A percentile compares a stretch with the other conserved stretches of the same genome.
Evolutionary conservation across 2,113 vertebrate genomes (phyloP).

Genomic region (Symphodus melops): DNA sequence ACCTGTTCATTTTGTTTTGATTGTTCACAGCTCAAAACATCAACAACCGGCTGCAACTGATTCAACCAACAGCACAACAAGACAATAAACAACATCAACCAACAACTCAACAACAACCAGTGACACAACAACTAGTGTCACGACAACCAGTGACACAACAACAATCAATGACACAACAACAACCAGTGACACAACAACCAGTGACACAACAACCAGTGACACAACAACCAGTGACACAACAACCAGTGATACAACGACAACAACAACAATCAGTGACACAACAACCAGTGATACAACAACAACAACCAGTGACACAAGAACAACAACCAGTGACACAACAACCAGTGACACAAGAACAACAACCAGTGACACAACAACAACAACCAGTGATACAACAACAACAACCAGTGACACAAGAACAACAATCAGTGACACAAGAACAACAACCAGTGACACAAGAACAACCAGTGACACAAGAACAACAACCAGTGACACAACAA

Average conservation of each 20-base stretch:
- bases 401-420: too few relatives aligned
- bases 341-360: background rate
- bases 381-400: too few relatives aligned
- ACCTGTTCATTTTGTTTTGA: too few relatives aligned
- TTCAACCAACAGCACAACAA: constrained; percentile 13
- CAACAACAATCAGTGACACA: background rate
- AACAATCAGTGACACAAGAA: too few relatives aligned
- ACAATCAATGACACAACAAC: background rate
- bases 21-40: constrained; percentile 4
- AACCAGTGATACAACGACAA: too few relatives aligned
- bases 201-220: background rate
- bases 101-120: background rate
- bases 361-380: too few relatives aligned
- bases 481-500: too few relatives aligned
- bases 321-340: too few relatives aligned
- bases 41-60: constrained; percentile 2
- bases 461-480: too few relatives aligned
- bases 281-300: background rate
- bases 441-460: background rate
- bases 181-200: background rate
- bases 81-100: background rate
- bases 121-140: background rate
- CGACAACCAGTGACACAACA: background rate
- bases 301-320: background rate
- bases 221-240: background rate